A percentile compares a stretch with the other conserved stretches of the same genome.
Evolutionary conservation across 2,113 vertebrate genomes (phyloP).

Genomic region (Sialia sialis): DNA sequence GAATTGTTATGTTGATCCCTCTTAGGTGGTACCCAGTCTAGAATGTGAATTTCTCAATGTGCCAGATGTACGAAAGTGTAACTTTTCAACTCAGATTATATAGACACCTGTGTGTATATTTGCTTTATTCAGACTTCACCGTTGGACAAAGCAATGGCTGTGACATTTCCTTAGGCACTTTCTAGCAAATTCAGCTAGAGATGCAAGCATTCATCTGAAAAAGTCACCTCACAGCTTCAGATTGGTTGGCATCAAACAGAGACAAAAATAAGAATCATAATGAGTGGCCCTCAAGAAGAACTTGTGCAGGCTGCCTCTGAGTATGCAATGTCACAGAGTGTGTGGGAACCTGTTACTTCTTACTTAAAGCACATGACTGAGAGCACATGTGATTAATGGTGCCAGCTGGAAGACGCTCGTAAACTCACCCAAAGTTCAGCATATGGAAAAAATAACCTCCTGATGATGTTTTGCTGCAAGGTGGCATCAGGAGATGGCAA

Average conservation of each 20-base stretch:
- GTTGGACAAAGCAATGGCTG: not conserved
- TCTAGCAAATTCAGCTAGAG: not conserved
- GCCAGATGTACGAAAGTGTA: not conserved
- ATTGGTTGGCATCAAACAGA: not conserved
- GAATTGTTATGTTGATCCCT: not conserved
- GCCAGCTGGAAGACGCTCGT: not conserved
- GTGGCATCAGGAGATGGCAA: not conserved
- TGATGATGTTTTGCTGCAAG: not conserved
- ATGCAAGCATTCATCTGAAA: not conserved
- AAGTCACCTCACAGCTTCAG: not conserved
- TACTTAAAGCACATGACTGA: not conserved
- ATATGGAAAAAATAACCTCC: not conserved
- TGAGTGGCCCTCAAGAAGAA: not conserved
- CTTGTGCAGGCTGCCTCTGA: not conserved
- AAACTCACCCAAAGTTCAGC: not conserved
- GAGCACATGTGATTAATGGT: fast-evolving
- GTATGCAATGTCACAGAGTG: fast-evolving
- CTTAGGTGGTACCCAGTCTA: not conserved
- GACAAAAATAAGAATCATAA: not conserved
- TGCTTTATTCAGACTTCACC: not conserved
- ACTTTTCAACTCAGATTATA: not conserved
- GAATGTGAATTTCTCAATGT: not conserved
- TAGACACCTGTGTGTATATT: not conserved
- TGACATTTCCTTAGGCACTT: not conserved
- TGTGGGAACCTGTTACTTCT: not conserved